Conservation (phyloP, 1,140 invertebrate genomes). For the Polypedilum vanderplanki region DNA sequence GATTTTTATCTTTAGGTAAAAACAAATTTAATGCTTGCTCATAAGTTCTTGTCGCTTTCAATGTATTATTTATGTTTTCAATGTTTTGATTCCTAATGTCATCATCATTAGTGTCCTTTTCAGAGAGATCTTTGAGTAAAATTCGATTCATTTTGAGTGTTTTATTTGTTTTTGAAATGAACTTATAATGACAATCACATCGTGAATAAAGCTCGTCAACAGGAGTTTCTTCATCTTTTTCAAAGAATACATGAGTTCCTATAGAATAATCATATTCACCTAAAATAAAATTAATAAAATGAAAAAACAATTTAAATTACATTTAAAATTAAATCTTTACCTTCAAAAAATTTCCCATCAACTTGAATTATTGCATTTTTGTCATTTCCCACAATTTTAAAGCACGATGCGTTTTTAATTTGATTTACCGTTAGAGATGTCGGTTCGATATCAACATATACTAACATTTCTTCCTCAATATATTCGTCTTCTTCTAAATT, state of each 20-base stretch:
- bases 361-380: constrained; percentile 10
- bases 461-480: background rate
- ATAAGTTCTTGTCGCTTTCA: background rate
- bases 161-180: background rate
- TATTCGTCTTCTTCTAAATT: background rate
- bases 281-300: background rate
- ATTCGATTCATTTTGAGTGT: background rate
- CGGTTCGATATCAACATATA: background rate
- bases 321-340: background rate
- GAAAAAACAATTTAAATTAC: background rate
- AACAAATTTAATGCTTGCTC: background rate
- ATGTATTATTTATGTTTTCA: background rate
- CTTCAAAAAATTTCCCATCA: background rate
- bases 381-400: background rate
- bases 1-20: background rate
- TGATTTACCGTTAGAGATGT: background rate
- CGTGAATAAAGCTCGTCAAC: background rate
- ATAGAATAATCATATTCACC: constrained; percentile 7
- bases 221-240: background rate
- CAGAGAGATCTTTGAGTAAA: background rate
- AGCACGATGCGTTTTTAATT: background rate
- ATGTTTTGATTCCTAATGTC: background rate
- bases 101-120: background rate
- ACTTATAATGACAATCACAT: background rate
- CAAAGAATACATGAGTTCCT: constrained; percentile 8